These are phyloP conservation scores for Tryphoninae sp. DNA, from an alignment of 2,888 invertebrate species.

Conservation along the genomic window DNA sequence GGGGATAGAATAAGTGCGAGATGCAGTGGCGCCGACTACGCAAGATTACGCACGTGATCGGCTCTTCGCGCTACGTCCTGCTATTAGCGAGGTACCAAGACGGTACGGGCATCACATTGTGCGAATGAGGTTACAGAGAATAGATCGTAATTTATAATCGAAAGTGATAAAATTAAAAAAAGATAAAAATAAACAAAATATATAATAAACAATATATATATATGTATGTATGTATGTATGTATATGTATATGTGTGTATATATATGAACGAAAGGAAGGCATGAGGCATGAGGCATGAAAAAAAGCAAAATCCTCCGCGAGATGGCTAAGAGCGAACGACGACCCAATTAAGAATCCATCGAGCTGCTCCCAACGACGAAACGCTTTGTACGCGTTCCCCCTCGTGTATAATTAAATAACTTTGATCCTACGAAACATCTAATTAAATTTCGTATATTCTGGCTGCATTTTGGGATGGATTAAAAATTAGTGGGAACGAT, in stretches of 20 bases:
- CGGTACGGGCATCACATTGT: conserved; percentile 73
- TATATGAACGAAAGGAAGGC: not conserved
- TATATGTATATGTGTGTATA: not conserved
- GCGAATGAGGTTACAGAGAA: conserved; percentile 13
- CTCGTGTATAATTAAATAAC: conserved; percentile 21
- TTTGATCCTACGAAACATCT: not conserved
- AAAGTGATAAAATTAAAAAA: not conserved
- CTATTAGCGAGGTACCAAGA: conserved; percentile 80
- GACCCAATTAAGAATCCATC: conserved; percentile 15
- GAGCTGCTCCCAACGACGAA: not conserved
- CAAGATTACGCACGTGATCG: conserved; percentile 79
- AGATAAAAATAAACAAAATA: not conserved
- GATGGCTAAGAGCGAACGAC: conserved; percentile 17
- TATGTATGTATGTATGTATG: not conserved
- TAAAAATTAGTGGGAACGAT: too few species aligned
- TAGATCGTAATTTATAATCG: not conserved
- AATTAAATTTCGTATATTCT: not conserved
- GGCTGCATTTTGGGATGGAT: not conserved
- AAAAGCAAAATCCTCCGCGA: not conserved
- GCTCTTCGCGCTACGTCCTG: conserved; percentile 78
- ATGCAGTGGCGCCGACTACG: conserved; percentile 80
- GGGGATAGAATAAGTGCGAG: conserved; percentile 61
- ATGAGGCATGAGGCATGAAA: not conserved
- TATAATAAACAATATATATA: conserved; percentile 19
- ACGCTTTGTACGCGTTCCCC: conserved; percentile 12